These are phyloP conservation scores for Drymodes brunneopygia DNA, from an alignment of 2,113 vertebrate species.

Conservation along the genomic window DNA sequence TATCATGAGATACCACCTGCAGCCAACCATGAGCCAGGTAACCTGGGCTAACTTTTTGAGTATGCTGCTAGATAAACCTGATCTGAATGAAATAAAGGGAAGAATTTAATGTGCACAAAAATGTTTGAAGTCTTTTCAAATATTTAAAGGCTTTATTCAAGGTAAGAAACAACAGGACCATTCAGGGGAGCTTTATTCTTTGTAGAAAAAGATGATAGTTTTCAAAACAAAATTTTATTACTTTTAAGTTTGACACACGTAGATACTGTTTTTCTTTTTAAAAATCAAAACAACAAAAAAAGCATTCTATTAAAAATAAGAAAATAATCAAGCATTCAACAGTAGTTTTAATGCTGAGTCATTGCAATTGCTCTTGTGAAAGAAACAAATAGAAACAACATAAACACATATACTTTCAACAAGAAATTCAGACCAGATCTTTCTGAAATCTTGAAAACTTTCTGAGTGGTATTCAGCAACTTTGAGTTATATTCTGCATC, in stretches of 20 bases:
- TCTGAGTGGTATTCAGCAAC: background rate
- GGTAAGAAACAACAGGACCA: background rate
- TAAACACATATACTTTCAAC: background rate
- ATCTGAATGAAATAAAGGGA: background rate
- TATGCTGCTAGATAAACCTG: background rate
- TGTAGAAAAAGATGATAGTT: background rate
- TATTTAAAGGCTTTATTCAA: background rate
- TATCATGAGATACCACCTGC: background rate
- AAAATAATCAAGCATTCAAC: background rate
- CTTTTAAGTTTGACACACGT: background rate
- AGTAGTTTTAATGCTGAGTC: background rate
- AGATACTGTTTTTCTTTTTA: background rate
- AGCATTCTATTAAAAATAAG: background rate
- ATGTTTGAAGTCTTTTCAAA: background rate
- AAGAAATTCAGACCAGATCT: background rate
- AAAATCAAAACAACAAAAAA: background rate
- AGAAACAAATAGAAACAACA: background rate
- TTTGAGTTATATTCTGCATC: background rate
- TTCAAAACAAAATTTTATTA: background rate
- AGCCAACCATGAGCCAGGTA: background rate
- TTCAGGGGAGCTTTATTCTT: background rate
- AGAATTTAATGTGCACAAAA: background rate
- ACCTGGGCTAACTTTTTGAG: background rate
- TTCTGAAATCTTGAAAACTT: background rate
- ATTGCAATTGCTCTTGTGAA: background rate